phyloP scores from a whole-genome alignment of 1,140 invertebrate species.

The Bombus terrestris region DNA sequence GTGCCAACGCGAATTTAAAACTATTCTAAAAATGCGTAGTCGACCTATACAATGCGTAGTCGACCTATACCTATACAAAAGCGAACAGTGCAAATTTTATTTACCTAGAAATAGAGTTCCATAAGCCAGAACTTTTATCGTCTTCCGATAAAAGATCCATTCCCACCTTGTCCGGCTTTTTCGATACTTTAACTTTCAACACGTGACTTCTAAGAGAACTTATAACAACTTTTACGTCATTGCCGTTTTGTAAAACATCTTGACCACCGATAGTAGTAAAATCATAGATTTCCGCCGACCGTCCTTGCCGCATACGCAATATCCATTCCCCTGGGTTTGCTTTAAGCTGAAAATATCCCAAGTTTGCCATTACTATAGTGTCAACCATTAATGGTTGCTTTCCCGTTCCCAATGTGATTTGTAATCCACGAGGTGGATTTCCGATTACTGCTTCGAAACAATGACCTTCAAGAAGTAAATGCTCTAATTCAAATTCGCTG shows the following conservation, averaged over 20 bases:
- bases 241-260: conserved; percentile 84
- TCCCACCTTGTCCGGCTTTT: conserved; percentile 93
- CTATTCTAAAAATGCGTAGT: not conserved
- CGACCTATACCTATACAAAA: not conserved
- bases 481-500: conserved; percentile 90
- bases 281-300: conserved; percentile 97
- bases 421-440: conserved; percentile 97
- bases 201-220: conserved; percentile 95
- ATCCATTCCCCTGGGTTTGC: conserved; percentile 98
- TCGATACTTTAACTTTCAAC: conserved; percentile 94
- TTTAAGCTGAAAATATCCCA: conserved; percentile 98
- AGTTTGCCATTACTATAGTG: conserved; percentile 99
- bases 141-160: conserved; percentile 94
- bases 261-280: conserved; percentile 86
- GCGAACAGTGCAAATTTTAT: not conserved
- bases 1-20: conserved; percentile 9
- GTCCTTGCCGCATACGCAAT: conserved; percentile 92
- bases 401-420: conserved; percentile 96
- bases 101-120: conserved; percentile 97
- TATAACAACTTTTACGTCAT: conserved; percentile 92
- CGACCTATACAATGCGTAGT: not conserved
- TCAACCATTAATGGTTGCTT: conserved; percentile 91
- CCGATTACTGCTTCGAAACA: conserved; percentile 96
- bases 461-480: conserved; percentile 93
- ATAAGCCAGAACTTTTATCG: conserved; percentile 89